Base-by-base conservation (phyloP, 2,797 vertebrate genomes). In the Lateolabrax maculatus region DNA sequence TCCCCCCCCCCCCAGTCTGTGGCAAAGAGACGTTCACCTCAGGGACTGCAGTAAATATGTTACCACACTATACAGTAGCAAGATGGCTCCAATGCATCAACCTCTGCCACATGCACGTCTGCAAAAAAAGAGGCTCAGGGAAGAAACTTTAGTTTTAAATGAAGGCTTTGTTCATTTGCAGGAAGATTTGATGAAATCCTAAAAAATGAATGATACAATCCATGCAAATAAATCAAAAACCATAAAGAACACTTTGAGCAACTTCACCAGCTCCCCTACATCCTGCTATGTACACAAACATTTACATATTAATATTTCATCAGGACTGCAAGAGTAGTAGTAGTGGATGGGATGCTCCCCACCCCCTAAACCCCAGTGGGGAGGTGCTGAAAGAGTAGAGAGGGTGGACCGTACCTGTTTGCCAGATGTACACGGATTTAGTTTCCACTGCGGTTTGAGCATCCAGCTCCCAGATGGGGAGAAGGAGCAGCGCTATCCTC, bases 381-480 rank as follows among this genome's bases (percentile, higher is more conserved):
- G 31, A 36, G 49, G 57, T 25, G 21, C 23, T 51, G 57, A 69
- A 41, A 36, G 34, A 82, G 49, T 11, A 62, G 36, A 62, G 27
- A 48, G 18, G 76, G 5, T 36, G 66, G 5, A 80, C 90, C 93
- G 84, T 96, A 99, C 98, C 98, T 1, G 97, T 98, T 92, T 97
- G 96, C 98, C 98, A 99, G 84, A 98, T 85, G 94, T 99, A 99
- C 18, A 95, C 82, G 0, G 95, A 94, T 25, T 96, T 96, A 87
- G 93, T 95, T 94, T 94, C 95, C 71, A 86, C 90, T 91, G 95
- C 95, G 52, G 95, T 94, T 74, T 95, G 96, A 5, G 95, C 94
- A 12, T 84, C 75, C 49, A 95, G 81, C 75, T 92, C 91, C 93
- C 91, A 75, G 89, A 90, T 75, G 31, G 80, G 91, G 64, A 95